Base-by-base conservation (phyloP, 2,113 vertebrate species). In the Hippolais icterina region DNA sequence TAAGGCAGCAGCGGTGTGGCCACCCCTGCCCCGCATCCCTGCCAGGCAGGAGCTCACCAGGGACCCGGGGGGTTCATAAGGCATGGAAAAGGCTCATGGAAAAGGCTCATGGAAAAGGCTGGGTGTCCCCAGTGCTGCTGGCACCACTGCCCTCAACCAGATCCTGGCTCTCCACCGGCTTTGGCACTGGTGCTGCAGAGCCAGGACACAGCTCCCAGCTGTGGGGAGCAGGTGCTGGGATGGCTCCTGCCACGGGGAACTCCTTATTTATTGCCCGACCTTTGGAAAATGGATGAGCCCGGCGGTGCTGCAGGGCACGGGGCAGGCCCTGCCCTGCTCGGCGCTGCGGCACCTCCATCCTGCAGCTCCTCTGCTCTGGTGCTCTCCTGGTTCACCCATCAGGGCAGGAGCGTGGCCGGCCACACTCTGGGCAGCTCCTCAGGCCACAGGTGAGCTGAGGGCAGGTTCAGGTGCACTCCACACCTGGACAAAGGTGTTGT, bases 291-390 rank as follows among this genome's bases (percentile, higher is more conserved):
- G 46, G 79, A 28, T 2, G 33, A 68, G 24, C 22, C 50, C 33
- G 12, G 31, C 1, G 7, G 4, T 29, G 52, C 64, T 35, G 41
- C 63, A 57, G 80, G 37, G 24, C 41, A 3, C 31, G 0, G 61
- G 89, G 78, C 60, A 54, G 47, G 75, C 7, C 7, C 15, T 19
- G 41, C 3, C 12, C 54, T 47, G 33, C 24, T 2, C 20, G 13
- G 2, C 6, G 0, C 25, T 17, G 17, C 39, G 10, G n/a, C 41
- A 10, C 20, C 59, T 75, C 66, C 15, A 0, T 47, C 64, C 47
- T 6, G 0, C 1, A 2, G 74, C 29, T 14, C 14, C 14, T 10
- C 0, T 3, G 0, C 72, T 14, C 61, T 1, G 0, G 16, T 10
- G 28, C 42, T 11, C 42, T 25, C 15, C 33, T 8, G 24, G 3